Evolutionary conservation across 2,888 invertebrate species (phyloP), one percentile per base, ranked within the genome.

Genomic region (Shargacucullia verbasci): DNA sequence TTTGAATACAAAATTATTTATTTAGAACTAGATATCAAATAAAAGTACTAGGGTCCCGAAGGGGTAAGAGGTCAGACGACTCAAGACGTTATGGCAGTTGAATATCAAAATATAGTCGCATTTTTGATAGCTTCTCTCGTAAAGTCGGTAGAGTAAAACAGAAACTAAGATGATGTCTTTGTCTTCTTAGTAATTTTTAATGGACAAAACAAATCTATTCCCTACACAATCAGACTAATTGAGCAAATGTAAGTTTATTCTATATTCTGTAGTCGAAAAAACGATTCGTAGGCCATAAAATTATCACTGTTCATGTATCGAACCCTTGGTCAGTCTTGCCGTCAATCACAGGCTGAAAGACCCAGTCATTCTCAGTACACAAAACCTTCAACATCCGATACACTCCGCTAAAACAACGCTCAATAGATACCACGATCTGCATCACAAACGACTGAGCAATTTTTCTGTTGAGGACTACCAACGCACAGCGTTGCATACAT

Each of bases 401-500:
- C 64, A 25, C 39, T 53, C 35, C 35, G 48, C 34, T 61, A 54
- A 54, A 65, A 61, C 59, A 53, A 65, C 61, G 59, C 56, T 61
- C 67, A 59, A 71, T 76, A 61, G 54, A 27, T 59, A 70, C 20
- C 20, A 20, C 61, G 68, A 85, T 88, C 84, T 87, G 84, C 86
- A 87, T 88, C 80, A 83, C 85, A 86, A 88, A 85, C 80, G 81
- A 69, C 55, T 57, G 70, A 72, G 61, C 80, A 83, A 81, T 81
- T 84, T 85, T 86, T 84, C 78, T 70, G 79, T 77, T 72, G 79
- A 79, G 80, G 81, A 78, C 80, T 78, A 75, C 64, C 74, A 68
- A 79, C 80, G 72, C 76, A 76, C 81, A 66, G 73, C 73, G 72
- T 83, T 83, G 89, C 88, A 91, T 90, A 88, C 85, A 91, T 90